Evolutionary conservation across 2,113 vertebrate genomes (phyloP), one percentile per base, ranked within the genome.

Genomic region (Cebus imitator): DNA sequence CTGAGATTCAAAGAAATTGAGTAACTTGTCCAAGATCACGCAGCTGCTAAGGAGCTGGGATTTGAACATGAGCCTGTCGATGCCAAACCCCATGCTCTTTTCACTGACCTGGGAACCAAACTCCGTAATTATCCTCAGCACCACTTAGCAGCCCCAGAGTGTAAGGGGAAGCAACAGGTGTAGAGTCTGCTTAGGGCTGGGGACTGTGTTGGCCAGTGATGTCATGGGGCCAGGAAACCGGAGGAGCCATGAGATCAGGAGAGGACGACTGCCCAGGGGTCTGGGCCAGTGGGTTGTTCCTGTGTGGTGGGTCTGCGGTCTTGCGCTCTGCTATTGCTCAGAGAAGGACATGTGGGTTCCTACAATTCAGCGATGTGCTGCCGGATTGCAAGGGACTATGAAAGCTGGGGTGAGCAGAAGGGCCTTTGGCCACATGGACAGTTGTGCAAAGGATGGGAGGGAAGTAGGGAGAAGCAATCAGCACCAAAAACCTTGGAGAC

Each of bases 381-480:
- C 55, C 1, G 9, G 48, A 21, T 75, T n/a, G 5, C 37, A 32
- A n/a, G 55, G 32, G 5, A 64, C 81, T 23, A 0, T 45, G 94
- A 86, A 14, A 72, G 2, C 82, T 82, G 58, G 87, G 87, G 30
- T 25, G 27, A 87, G 8, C 50, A 57, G 35, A 78, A 18, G 70
- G 35, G 13, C 20, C 83, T 57, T 17, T 21, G 37, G 45, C 32
- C 76, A 21, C 8, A 0, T 43, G 75, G 86, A 37, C 23, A 48
- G 14, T 16, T 16, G 1, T 23, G 16, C n/a, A 8, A 87, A 25
- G 8, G 25, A 32, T 4, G 3, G 10, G 12, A 9, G 2, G 8
- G 13, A 88, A 5, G 14, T 5, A 37, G 45, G 14, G 12, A 21
- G 73, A 35, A 75, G 11, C 0, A 11, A 20, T 93, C 70, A 52